Conservation (phyloP, 2,888 invertebrate species). For the Heteromyza rotundicornis region DNA sequence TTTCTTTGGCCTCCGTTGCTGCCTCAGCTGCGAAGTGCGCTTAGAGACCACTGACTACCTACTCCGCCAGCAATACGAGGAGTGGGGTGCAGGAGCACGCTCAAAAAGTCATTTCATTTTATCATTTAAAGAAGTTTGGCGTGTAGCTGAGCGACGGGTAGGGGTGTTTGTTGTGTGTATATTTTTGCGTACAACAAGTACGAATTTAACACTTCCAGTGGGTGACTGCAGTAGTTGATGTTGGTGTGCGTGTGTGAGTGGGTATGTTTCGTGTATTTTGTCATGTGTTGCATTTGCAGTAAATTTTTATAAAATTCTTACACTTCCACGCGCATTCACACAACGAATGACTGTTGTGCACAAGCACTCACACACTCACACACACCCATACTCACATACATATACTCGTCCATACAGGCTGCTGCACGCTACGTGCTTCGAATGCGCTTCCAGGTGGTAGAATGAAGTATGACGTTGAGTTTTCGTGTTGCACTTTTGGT, state of each 20-base stretch:
- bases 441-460: too few species aligned
- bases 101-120: slow-evolving; percentile 25
- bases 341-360: too few species aligned
- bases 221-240: background rate
- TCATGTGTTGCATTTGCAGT: slow-evolving; percentile 29
- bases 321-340: too few species aligned
- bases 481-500: too few species aligned
- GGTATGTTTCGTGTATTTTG: slow-evolving; percentile 36
- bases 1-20: slow-evolving; percentile 51
- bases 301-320: slow-evolving; percentile 3
- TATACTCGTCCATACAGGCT: background rate
- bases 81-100: slow-evolving; percentile 21
- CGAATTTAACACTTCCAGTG: background rate
- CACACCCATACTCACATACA: background rate
- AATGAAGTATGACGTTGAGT: too few species aligned
- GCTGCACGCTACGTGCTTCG: background rate
- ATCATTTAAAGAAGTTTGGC: slow-evolving; percentile 1
- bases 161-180: too few species aligned
- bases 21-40: slow-evolving; percentile 29
- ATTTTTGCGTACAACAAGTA: too few species aligned
- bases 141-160: background rate
- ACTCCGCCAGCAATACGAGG: background rate
- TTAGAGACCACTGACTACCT: background rate
- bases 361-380: too few species aligned
- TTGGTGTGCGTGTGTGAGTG: slow-evolving; percentile 22